Percentiles rank a stretch among this genome's conserved stretches.
These are phyloP conservation scores for Indri indri DNA, from an alignment of 2,113 vertebrate species.

Conservation along the genomic window DNA sequence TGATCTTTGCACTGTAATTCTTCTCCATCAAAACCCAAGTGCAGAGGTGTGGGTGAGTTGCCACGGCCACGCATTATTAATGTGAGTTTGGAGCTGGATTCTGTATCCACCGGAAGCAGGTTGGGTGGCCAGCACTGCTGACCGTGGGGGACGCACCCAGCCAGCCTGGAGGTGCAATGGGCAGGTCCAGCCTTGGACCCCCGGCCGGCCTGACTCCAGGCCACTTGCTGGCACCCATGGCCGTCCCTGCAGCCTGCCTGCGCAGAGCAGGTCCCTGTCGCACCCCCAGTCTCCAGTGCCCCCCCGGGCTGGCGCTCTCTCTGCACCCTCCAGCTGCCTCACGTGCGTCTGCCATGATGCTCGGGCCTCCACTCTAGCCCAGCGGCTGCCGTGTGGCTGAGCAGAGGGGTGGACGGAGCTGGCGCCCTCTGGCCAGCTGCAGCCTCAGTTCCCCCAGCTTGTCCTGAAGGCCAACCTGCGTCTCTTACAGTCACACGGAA, in stretches of 20 bases:
- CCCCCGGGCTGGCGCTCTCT: too few relatives aligned
- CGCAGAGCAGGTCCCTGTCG: neutral
- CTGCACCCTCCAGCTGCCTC: too few relatives aligned
- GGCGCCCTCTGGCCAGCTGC: neutral
- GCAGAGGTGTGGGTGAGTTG: too few relatives aligned
- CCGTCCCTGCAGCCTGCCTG: rapidly evolving
- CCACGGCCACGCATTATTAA: rapidly evolving
- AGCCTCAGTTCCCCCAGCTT: neutral
- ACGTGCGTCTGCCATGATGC: too few relatives aligned
- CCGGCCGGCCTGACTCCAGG: neutral
- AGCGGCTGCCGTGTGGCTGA: too few relatives aligned
- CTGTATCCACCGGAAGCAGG: rapidly evolving
- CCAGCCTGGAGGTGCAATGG: neutral
- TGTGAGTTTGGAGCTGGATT: too few relatives aligned
- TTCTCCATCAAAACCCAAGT: neutral
- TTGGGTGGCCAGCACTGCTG: too few relatives aligned
- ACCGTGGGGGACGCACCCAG: too few relatives aligned
- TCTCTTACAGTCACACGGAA: slow-evolving; percentile 84
- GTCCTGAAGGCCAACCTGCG: neutral
- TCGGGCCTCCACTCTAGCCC: neutral
- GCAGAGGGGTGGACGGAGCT: too few relatives aligned
- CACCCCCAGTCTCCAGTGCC: neutral
- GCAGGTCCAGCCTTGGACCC: neutral
- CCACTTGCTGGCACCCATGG: neutral
- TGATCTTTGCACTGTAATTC: neutral